Percentiles rank a stretch among this genome's conserved stretches.
Conservation (phyloP, 2,888 invertebrate genomes). For the Schrankia costaestrigalis region DNA sequence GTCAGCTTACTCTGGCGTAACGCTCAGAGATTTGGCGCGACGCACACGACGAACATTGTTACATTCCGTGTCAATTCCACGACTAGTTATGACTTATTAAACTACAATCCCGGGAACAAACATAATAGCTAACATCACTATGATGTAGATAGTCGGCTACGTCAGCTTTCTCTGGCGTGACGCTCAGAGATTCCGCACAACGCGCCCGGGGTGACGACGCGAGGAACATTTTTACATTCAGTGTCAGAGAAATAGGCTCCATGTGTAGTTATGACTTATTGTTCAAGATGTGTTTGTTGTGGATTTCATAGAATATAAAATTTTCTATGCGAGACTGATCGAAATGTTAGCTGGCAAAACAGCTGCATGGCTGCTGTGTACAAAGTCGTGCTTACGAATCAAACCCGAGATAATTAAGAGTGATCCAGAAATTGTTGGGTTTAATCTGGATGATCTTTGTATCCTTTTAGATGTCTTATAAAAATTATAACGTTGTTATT, state of each 20-base stretch:
- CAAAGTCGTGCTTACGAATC: no score
- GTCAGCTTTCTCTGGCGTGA: conserved; percentile 28
- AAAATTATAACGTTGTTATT: no score
- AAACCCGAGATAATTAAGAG: no score
- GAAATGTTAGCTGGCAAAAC: not conserved
- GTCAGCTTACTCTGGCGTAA: conserved; percentile 28
- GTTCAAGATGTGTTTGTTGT: conserved; percentile 14
- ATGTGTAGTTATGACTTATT: conserved; percentile 22
- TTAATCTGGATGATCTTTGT: no score
- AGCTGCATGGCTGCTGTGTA: no score
- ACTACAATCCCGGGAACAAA: not conserved
- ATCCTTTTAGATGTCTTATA: no score
- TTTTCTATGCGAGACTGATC: conserved; percentile 3
- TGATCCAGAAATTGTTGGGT: no score
- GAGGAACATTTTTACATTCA: conserved; percentile 29
- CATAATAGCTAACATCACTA: conserved; percentile 13
- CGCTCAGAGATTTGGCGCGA: conserved; percentile 26
- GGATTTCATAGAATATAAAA: conserved; percentile 3
- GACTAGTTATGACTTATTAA: conserved; percentile 23
- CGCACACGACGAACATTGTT: conserved; percentile 30
- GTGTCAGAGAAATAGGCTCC: conserved; percentile 22
- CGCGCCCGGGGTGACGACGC: conserved; percentile 25
- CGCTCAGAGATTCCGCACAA: conserved; percentile 26
- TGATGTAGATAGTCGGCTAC: conserved; percentile 3
- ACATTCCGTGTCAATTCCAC: conserved; percentile 19